Base-by-base conservation (phyloP, 2,113 vertebrate species). In the Marmota monax region DNA sequence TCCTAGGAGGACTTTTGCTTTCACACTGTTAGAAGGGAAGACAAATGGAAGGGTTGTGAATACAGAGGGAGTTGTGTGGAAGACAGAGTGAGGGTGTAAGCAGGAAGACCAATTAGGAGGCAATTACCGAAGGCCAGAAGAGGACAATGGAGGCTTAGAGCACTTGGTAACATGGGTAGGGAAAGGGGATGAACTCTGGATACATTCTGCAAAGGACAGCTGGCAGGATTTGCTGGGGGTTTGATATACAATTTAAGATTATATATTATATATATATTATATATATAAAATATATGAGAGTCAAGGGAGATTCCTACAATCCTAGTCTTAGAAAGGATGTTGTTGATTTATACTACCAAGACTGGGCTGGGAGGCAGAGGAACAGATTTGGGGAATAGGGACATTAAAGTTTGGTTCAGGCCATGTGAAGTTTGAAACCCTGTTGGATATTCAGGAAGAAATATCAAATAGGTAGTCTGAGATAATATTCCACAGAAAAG, bases 371-470 rank as follows among this genome's bases (percentile, higher is more conserved):
- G 4, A 91, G 27, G 7, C 73, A 73, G 56, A 84, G 9, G 11
- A 39, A 9, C 5, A 17, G n/a, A n/a, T 77, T 84, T 63, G 8
- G 18, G 39, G 20, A 2, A 45, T 25, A 2, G 48, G 12, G 13
- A 70, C 56, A 83, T 32, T 13, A 78, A 69, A 48, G 16, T 77
- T 84, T 92, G 69, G 7, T 58, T 95, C 53, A 18, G 18, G 29
- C 79, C 9, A n/a, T 22, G 37, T 23, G 17, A 96, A 12, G 7
- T 83, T 45, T 84, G 11, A 79, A 96, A 98, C 79, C 23, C 39
- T 70, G 51, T n/a, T 73, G 20, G 34, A 83, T 78, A 72, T 51
- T 89, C 37, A 72, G 74, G 34, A 85, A 70, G 39, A 95, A 83
- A 58, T 65, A 89, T 74, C 45, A 84, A 73, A 78, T 11, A 74